A percentile compares a stretch with the other conserved stretches of the same genome.
Evolutionary conservation across 2,888 invertebrate genomes (phyloP).

Genomic region (Sphaeridia pumilis): DNA sequence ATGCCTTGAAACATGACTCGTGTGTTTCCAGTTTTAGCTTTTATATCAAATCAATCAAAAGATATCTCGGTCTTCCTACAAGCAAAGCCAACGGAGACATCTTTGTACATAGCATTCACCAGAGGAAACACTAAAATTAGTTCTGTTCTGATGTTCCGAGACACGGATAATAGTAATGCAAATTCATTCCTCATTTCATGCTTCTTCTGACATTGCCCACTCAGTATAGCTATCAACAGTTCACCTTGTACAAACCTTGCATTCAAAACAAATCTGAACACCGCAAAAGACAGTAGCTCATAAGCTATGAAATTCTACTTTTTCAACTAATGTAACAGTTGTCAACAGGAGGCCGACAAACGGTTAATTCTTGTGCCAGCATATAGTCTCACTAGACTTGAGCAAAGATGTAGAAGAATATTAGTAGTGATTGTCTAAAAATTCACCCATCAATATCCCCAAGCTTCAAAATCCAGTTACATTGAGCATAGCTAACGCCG

Average conservation of each 20-base stretch:
- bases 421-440: too few relatives aligned
- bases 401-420: too few relatives aligned
- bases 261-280: neutral
- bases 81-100: constrained; percentile 1
- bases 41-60: neutral
- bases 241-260: neutral
- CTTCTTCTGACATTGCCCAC: neutral
- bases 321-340: too few relatives aligned
- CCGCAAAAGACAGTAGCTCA: neutral
- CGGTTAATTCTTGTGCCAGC: too few relatives aligned
- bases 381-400: too few relatives aligned
- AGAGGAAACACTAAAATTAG: constrained; percentile 4
- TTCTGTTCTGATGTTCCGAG: neutral
- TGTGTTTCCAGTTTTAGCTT: constrained; percentile 99
- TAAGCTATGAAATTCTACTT: too few relatives aligned
- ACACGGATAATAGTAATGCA: constrained; percentile 2
- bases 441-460: too few relatives aligned
- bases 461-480: too few relatives aligned
- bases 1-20: constrained; percentile 99
- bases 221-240: neutral
- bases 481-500: too few relatives aligned
- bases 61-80: neutral
- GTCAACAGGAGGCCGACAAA: too few relatives aligned
- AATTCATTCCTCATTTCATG: neutral
- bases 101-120: constrained; percentile 2